Evolutionary conservation across 2,888 invertebrate genomes (phyloP).

Genomic region (Amphipoea lucens): DNA sequence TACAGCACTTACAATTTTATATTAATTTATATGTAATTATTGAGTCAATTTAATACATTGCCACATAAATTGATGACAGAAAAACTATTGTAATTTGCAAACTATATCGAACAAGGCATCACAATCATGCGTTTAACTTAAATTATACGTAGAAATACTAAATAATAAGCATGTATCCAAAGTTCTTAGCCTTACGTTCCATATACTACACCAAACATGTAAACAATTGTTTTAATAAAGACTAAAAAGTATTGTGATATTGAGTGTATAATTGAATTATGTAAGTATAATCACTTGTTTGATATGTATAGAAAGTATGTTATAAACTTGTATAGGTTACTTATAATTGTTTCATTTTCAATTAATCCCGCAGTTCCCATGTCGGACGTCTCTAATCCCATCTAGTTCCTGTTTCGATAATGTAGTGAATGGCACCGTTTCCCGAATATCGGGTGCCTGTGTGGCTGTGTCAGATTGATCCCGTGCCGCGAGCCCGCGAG

Average conservation of each 20-base stretch:
- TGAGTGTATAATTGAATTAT: slow-evolving; percentile 80
- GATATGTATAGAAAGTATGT: slow-evolving; percentile 81
- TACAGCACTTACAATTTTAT: neutral
- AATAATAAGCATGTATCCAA: slow-evolving; percentile 25
- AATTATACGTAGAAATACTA: slow-evolving; percentile 29
- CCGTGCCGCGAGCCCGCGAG: slow-evolving; percentile 69
- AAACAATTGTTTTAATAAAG: slow-evolving; percentile 77
- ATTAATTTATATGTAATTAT: neutral
- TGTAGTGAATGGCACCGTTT: slow-evolving; percentile 74
- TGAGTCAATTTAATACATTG: slow-evolving; percentile 7
- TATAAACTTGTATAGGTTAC: slow-evolving; percentile 83
- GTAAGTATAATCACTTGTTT: slow-evolving; percentile 78
- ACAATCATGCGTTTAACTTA: slow-evolving; percentile 34
- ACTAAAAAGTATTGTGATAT: slow-evolving; percentile 89
- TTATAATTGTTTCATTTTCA: slow-evolving; percentile 79
- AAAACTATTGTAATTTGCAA: slow-evolving; percentile 16
- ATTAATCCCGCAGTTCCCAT: slow-evolving; percentile 39
- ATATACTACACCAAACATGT: slow-evolving; percentile 50
- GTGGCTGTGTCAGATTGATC: slow-evolving; percentile 77
- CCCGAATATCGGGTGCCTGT: slow-evolving; percentile 74
- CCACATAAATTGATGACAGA: slow-evolving; percentile 24
- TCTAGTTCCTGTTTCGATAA: slow-evolving; percentile 58
- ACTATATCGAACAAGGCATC: slow-evolving; percentile 21
- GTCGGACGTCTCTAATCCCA: slow-evolving; percentile 56
- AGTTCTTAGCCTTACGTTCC: slow-evolving; percentile 29